Base-by-base conservation (phyloP, 2,888 invertebrate genomes). In the Chaitophorus viminalis region DNA sequence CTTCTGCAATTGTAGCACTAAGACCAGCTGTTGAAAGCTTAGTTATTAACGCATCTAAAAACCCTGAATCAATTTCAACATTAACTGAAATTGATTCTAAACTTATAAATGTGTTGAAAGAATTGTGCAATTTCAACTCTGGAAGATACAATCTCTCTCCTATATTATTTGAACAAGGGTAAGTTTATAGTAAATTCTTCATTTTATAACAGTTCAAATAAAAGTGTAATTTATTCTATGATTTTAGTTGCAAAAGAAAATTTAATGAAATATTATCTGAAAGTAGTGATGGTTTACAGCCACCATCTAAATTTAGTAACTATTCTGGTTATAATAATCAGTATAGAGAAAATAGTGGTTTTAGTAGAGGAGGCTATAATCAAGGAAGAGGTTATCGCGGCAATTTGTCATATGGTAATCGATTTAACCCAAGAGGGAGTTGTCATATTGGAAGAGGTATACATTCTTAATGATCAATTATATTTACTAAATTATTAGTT, bases 1-100 rank as follows among this genome's bases (percentile, higher is more conserved):
- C 99, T 0, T 95, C 97, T 0, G 93, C 95, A 65, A 94, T 99
- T 85, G 94, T 96, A 0, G 96, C 97, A 1, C 92, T 99, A 11
- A 94, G 98, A 54, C 98, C 98, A 0, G 96, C 96, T 3, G 91
- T 99, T 11, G 99, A 99, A 92, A 93, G 94, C 89, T 92, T 99
- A 3, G 95, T 99, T 6, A 94, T 97, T 17, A 92, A 95, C 88
- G 95, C 96, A 0, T 95, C 97, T 3, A 93, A 94, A 85, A 93
- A 96, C 88, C 98, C 99, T 0, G 96, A 96, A 90, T 92, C 94
- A 3, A 94, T 97, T 0, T 90, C 95, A 46, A 93, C 95, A 70
- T 93, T 95, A 90, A 92, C 93, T 8, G 93, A 94, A 0, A 77
- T 91, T 0, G 95, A 96, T 90, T 92, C 93, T 54, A 94, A 95